A percentile compares a stretch with the other conserved stretches of the same genome.
Conservation (phyloP, 2,888 invertebrate genomes). For the Monochamus alternatus region DNA sequence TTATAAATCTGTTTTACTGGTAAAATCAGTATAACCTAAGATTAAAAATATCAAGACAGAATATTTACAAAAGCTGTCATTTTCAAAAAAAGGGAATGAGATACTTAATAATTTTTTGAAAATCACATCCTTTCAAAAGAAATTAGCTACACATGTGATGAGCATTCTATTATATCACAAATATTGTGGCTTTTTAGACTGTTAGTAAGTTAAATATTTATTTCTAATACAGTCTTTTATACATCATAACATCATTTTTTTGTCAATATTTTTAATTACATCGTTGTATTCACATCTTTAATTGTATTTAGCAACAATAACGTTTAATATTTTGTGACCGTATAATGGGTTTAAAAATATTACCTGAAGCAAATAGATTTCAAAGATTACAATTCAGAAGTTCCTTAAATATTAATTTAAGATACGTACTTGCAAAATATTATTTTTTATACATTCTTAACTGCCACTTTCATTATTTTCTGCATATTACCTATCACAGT, state of each 20-base stretch:
- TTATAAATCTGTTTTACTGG: constrained; percentile 57
- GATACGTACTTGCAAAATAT: too few species aligned
- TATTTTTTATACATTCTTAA: not conserved
- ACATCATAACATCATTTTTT: constrained; percentile 36
- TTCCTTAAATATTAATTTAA: not conserved
- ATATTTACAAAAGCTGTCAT: constrained; percentile 41
- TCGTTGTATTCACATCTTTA: constrained; percentile 34
- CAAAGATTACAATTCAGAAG: constrained; percentile 18
- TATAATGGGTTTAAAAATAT: too few species aligned
- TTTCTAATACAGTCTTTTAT: constrained; percentile 42
- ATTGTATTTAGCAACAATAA: too few species aligned
- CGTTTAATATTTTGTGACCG: too few species aligned
- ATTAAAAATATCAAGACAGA: constrained; percentile 43
- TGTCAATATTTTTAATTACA: constrained; percentile 30
- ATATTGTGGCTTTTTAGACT: constrained; percentile 60
- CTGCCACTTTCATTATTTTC: constrained; percentile 44
- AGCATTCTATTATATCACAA: constrained; percentile 70
- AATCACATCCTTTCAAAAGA: constrained; percentile 42
- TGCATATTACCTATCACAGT: constrained; percentile 64
- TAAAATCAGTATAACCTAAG: constrained; percentile 37
- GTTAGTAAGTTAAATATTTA: constrained; percentile 43
- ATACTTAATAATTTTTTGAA: constrained; percentile 28
- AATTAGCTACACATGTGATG: constrained; percentile 65
- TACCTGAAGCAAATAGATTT: not conserved
- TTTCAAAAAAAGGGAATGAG: constrained; percentile 22